These are phyloP conservation scores for Istiophorus platypterus DNA, from an alignment of 2,113 vertebrate species.

Conservation along the genomic window DNA sequence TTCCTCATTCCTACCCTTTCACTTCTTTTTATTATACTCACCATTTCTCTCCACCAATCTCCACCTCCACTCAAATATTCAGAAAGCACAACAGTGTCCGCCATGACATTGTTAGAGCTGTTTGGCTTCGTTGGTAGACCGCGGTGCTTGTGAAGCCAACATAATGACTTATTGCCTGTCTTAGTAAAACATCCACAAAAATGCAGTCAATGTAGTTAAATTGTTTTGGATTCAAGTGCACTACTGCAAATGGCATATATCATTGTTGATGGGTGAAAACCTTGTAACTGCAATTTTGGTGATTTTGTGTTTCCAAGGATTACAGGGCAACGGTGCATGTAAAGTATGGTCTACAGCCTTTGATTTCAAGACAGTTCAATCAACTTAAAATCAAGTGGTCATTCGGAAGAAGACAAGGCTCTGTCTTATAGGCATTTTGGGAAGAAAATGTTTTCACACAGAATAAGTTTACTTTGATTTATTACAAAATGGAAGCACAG, in stretches of 20 bases:
- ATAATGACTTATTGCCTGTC: slow-evolving; percentile 59
- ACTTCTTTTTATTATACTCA: slow-evolving; percentile 37
- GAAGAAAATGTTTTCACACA: slow-evolving; percentile 6
- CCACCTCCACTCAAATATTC: slow-evolving; percentile 39
- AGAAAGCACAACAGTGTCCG: slow-evolving; percentile 36
- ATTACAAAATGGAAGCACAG: slow-evolving; percentile 22
- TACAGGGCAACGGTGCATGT: slow-evolving; percentile 8
- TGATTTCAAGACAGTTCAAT: slow-evolving; percentile 24
- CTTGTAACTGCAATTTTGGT: slow-evolving; percentile 35
- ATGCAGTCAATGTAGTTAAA: slow-evolving; percentile 37
- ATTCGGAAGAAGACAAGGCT: background rate
- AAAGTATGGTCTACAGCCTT: background rate
- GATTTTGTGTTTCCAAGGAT: slow-evolving; percentile 43
- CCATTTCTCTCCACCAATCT: slow-evolving; percentile 36
- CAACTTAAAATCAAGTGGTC: slow-evolving; percentile 2
- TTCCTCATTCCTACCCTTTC: slow-evolving; percentile 45
- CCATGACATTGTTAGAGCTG: slow-evolving; percentile 47
- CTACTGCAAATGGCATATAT: slow-evolving; percentile 37
- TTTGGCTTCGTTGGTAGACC: slow-evolving; percentile 48
- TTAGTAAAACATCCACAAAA: slow-evolving; percentile 60
- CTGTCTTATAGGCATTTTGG: background rate
- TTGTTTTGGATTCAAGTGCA: slow-evolving; percentile 33
- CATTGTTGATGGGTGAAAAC: slow-evolving; percentile 37
- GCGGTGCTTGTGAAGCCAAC: slow-evolving; percentile 40
- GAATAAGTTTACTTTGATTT: background rate